These are phyloP conservation scores for Calyptomena viridis DNA, from an alignment of 2,113 vertebrate genomes.

Conservation along the genomic window DNA sequence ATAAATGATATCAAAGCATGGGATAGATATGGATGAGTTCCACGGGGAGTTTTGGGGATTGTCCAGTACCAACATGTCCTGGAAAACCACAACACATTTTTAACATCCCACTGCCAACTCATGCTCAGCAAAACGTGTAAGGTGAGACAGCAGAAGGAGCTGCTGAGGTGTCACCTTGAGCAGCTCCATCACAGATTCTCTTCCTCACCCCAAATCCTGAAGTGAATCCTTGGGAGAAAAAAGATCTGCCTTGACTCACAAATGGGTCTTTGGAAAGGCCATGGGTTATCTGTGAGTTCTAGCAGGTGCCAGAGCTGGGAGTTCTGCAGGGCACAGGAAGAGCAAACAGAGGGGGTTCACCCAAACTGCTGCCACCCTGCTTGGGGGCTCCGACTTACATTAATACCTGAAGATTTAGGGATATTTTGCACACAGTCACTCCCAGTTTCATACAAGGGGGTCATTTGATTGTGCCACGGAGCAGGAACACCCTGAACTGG, in stretches of 20 bases:
- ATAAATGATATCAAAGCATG: background rate
- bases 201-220: background rate
- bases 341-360: background rate
- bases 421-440: background rate
- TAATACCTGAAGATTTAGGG: background rate
- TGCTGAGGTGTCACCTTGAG: background rate
- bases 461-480: rapidly evolving
- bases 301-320: background rate
- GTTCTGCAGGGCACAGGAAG: background rate
- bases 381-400: background rate
- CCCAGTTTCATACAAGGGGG: background rate
- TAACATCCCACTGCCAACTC: background rate
- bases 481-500: background rate
- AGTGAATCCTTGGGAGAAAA: background rate
- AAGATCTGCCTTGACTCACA: background rate
- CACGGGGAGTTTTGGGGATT: background rate
- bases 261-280: background rate
- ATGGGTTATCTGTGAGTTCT: rapidly evolving
- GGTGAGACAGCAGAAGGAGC: background rate
- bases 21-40: background rate
- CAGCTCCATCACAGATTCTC: background rate
- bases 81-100: background rate
- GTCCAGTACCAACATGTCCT: background rate
- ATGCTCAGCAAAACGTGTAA: background rate
- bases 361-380: background rate